These are phyloP conservation scores for Synanthedon formicaeformis DNA, from an alignment of 2,888 invertebrate genomes.

Conservation along the genomic window DNA sequence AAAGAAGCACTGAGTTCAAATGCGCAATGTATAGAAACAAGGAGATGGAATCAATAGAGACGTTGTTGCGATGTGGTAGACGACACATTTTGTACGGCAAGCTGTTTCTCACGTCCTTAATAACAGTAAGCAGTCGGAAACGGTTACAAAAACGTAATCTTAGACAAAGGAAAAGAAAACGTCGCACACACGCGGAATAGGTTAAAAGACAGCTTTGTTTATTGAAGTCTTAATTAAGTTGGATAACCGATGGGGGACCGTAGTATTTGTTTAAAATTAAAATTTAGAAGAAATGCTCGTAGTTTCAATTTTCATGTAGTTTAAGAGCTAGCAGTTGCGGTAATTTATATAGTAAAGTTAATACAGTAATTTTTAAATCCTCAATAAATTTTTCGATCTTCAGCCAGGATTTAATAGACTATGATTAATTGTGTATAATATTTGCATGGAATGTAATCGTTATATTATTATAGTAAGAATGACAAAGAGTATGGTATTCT, in stretches of 20 bases:
- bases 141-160: constrained; percentile 57
- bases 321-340: too few species aligned
- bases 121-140: constrained; percentile 57
- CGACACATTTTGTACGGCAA: constrained; percentile 27
- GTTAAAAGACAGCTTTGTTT: constrained; percentile 8
- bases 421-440: too few species aligned
- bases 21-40: constrained; percentile 29
- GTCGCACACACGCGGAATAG: constrained; percentile 39
- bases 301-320: too few species aligned
- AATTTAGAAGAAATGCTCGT: too few species aligned
- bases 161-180: constrained; percentile 61
- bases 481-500: neutral
- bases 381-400: too few species aligned
- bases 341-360: too few species aligned
- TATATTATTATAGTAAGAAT: too few species aligned
- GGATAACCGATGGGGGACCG: too few species aligned
- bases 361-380: too few species aligned
- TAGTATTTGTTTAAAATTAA: too few species aligned
- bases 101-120: constrained; percentile 61
- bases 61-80: constrained; percentile 37
- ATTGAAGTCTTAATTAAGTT: neutral
- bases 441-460: too few species aligned
- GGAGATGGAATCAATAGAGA: constrained; percentile 24
- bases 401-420: too few species aligned
- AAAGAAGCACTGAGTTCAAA: constrained; percentile 7